phyloP scores from a whole-genome alignment of 2,113 vertebrate genomes.

The Thymallus thymallus region DNA sequence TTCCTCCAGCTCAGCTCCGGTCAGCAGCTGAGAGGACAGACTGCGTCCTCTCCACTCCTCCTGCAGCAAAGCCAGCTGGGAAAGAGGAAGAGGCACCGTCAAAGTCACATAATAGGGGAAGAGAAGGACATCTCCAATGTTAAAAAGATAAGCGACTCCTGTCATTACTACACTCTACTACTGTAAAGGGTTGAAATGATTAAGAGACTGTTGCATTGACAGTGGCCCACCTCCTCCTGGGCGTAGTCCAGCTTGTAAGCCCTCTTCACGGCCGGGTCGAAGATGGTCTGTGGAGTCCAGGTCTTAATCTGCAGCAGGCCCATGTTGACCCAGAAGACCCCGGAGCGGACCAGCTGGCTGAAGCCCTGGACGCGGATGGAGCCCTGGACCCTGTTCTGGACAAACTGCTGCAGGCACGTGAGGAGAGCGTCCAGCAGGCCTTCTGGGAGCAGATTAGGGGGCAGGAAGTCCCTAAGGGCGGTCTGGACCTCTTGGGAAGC shows the following conservation, averaged over 20 bases:
- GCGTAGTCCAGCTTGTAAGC: slow-evolving; percentile 89
- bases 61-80: slow-evolving; percentile 83
- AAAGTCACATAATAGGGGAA: no score
- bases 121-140: no score
- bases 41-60: slow-evolving; percentile 86
- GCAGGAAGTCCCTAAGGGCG: slow-evolving; percentile 73
- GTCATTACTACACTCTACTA: no score
- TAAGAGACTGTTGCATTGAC: no score
- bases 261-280: slow-evolving; percentile 92
- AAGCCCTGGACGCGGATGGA: slow-evolving; percentile 63
- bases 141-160: no score
- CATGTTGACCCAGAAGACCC: slow-evolving; percentile 90
- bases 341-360: slow-evolving; percentile 73
- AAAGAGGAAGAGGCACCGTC: neutral
- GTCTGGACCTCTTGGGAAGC: slow-evolving; percentile 81
- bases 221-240: slow-evolving; percentile 83
- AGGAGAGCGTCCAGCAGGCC: slow-evolving; percentile 80
- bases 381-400: slow-evolving; percentile 72
- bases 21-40: slow-evolving; percentile 82
- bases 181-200: no score
- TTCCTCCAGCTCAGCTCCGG: slow-evolving; percentile 83
- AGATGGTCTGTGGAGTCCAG: slow-evolving; percentile 90
- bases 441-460: slow-evolving; percentile 77
- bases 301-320: slow-evolving; percentile 89
- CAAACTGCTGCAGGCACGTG: slow-evolving; percentile 83